Evolutionary conservation across 1,140 invertebrate species (phyloP).

Genomic region (Myzus persicae): DNA sequence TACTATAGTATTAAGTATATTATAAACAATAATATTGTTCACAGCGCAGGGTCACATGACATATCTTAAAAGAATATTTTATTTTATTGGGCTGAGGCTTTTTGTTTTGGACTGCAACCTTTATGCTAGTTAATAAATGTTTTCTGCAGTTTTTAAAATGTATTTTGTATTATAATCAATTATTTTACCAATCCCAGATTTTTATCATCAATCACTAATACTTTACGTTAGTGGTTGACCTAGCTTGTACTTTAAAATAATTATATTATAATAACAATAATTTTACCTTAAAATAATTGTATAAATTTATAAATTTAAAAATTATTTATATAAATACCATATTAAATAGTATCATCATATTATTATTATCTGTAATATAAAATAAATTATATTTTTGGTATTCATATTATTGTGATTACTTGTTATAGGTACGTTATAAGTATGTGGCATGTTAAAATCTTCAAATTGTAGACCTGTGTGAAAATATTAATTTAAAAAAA

Average conservation of each 20-base stretch:
- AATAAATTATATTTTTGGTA: not conserved
- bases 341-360: not conserved
- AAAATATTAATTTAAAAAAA: not conserved
- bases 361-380: not conserved
- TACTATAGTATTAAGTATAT: slow-evolving; percentile 63
- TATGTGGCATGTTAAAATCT: not conserved
- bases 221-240: not conserved
- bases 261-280: no score
- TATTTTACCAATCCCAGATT: not conserved
- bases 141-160: not conserved
- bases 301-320: no score
- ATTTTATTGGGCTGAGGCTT: not conserved
- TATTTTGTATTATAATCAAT: not conserved
- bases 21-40: slow-evolving; percentile 40
- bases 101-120: not conserved
- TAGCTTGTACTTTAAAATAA: not conserved
- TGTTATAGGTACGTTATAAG: not conserved
- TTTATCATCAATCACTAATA: not conserved
- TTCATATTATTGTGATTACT: not conserved
- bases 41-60: not conserved
- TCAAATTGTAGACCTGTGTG: slow-evolving; percentile 8
- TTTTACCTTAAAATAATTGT: not conserved
- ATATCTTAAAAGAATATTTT: not conserved
- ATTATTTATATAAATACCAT: not conserved
- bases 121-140: not conserved